Base-by-base conservation (phyloP, 1,140 invertebrate species). In the Homarus americanus region DNA sequence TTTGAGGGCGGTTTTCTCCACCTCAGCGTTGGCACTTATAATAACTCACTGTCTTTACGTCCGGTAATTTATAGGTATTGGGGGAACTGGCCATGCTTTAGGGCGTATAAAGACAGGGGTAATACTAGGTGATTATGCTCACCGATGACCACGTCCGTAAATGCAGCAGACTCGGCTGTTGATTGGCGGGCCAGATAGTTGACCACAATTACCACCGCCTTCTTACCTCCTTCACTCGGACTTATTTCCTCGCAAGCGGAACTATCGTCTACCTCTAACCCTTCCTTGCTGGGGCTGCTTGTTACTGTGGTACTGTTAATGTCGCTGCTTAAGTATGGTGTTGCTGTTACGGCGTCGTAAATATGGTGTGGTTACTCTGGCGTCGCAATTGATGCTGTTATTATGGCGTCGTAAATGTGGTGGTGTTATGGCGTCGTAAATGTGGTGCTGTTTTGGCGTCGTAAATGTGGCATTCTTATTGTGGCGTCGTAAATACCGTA, bases 81-180 rank as follows among this genome's bases (percentile, higher is more conserved):
- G 28, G 49, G 28, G 49, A 58, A 82, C 79, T 36, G 20, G 28
- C 38, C 79, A 63, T 63, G 79, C 79, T 82, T 82, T 38, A 82
- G 41, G 53, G 44, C 41, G 79, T 63, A 63, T 82, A 82, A 63
- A 82, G 20, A 82, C 49, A 7, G 12, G 34, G n/a, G 79, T 82
- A 82, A 82, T 82, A 20, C 49, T 36, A 36, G 49, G 79, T 82
- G 63, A 82, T 82, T 82, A 82, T 82, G 53, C 34, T 63, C 79
- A 32, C 63, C 28, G 49, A 58, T 40, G 32, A 58, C 79, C 28
- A 58, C 49, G 44, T 20, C n/a, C n/a, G 79, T 28, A 58, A 58
- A 32, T 38, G 79, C 36, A 9, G 79, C 36, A 9, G 34, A 58
- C 44, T 63, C 15, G n/a, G 4, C 44, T 63, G 15, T 28, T 82